Evolutionary conservation across 2,113 vertebrate species (phyloP).

Genomic region (Otolemur garnettii): DNA sequence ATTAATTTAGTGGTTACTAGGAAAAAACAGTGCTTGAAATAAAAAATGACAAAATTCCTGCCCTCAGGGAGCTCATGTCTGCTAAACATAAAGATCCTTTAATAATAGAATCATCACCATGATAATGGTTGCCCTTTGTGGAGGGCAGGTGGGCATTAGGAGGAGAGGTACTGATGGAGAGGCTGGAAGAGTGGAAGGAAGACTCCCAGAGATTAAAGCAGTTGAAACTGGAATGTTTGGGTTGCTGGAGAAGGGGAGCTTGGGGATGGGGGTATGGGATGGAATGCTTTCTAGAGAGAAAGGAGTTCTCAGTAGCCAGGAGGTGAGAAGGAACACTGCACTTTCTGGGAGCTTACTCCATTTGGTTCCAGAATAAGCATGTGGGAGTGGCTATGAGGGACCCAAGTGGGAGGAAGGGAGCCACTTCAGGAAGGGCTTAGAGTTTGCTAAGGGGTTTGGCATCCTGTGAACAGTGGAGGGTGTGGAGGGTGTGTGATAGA

Average conservation of each 20-base stretch:
- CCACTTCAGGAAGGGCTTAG: not conserved
- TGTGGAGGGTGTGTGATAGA: not conserved
- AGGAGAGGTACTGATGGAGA: not conserved
- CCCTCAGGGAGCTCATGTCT: not conserved
- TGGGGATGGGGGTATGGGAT: too few species aligned
- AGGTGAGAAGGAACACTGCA: not conserved
- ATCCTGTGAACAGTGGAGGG: not conserved
- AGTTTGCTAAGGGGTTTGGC: not conserved
- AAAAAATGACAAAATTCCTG: not conserved
- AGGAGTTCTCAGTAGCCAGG: not conserved
- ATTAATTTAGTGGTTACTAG: not conserved
- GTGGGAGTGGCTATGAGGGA: not conserved
- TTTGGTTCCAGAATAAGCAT: not conserved
- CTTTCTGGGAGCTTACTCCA: not conserved
- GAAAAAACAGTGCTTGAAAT: not conserved
- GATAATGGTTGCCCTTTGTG: not conserved
- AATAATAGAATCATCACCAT: not conserved
- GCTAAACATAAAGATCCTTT: not conserved
- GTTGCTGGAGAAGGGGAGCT: not conserved
- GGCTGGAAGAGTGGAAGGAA: not conserved
- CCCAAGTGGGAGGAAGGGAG: not conserved
- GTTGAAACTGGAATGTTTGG: not conserved
- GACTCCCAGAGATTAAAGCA: not conserved
- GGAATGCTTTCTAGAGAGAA: not conserved
- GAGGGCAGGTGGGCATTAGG: not conserved